Evolutionary conservation across 2,888 invertebrate genomes (phyloP).

Genomic region (Aromia moschata): DNA sequence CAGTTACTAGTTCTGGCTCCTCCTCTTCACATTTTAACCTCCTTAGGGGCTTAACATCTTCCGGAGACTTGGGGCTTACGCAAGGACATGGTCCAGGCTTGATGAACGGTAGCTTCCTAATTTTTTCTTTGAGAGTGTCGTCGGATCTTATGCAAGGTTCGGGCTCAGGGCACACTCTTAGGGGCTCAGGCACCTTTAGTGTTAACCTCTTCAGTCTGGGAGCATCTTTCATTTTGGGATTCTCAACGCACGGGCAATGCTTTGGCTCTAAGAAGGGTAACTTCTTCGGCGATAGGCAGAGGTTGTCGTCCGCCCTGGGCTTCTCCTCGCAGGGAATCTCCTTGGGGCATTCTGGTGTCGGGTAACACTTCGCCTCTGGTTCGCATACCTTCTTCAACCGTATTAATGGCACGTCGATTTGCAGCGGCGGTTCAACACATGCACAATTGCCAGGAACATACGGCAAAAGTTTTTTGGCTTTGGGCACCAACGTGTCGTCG

Average conservation of each 20-base stretch:
- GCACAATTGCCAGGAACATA: slow-evolving; percentile 34
- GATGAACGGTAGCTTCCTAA: slow-evolving; percentile 41
- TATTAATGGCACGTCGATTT: slow-evolving; percentile 35
- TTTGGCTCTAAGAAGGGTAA: slow-evolving; percentile 25
- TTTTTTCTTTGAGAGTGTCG: slow-evolving; percentile 22
- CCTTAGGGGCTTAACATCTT: slow-evolving; percentile 38
- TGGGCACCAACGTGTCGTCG: slow-evolving; percentile 26
- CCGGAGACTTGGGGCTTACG: slow-evolving; percentile 37
- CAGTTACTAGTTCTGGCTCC: slow-evolving; percentile 20
- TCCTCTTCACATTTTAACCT: slow-evolving; percentile 41
- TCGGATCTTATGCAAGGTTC: slow-evolving; percentile 36
- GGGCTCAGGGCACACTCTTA: slow-evolving; percentile 28
- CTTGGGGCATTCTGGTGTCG: slow-evolving; percentile 10
- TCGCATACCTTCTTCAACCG: slow-evolving; percentile 29
- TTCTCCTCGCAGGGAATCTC: slow-evolving; percentile 14
- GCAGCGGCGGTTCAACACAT: slow-evolving; percentile 36
- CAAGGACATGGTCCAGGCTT: slow-evolving; percentile 46
- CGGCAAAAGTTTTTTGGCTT: slow-evolving; percentile 31
- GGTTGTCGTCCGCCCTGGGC: slow-evolving; percentile 34
- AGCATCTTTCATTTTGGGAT: slow-evolving; percentile 15
- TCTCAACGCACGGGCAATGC: slow-evolving; percentile 11
- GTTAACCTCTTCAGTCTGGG: slow-evolving; percentile 38
- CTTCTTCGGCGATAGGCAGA: slow-evolving; percentile 11
- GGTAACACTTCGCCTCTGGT: slow-evolving; percentile 26
- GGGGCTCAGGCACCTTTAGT: slow-evolving; percentile 37